Evolutionary conservation across 2,888 invertebrate genomes (phyloP).

Genomic region (Cancer borealis): DNA sequence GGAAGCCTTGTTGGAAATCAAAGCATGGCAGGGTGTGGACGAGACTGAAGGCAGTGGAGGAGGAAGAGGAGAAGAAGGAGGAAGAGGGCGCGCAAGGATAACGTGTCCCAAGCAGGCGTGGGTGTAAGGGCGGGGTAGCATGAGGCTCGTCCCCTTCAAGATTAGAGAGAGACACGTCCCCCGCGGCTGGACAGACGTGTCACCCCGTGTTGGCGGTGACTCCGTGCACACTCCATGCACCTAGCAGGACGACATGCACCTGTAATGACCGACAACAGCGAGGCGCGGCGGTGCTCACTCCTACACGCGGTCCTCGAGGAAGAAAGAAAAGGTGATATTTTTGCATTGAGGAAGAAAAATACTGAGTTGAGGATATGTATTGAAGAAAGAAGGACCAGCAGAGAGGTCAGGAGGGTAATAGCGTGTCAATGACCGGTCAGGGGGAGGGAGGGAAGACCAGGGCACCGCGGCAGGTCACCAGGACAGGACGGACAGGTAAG

Average conservation of each 20-base stretch:
- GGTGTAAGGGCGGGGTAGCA: neutral
- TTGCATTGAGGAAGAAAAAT: neutral
- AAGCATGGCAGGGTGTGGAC: no score
- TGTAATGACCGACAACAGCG: neutral
- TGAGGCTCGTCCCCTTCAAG: neutral
- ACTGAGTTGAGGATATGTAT: neutral
- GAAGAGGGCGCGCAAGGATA: neutral
- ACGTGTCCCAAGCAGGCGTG: neutral
- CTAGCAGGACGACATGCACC: neutral
- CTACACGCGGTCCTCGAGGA: neutral
- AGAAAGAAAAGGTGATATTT: neutral
- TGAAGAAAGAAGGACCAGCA: neutral
- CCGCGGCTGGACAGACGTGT: no score
- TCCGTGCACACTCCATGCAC: neutral
- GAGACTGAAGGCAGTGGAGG: no score
- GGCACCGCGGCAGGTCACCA: neutral
- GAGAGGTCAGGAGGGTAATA: neutral
- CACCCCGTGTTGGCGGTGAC: neutral
- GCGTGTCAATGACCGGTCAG: neutral
- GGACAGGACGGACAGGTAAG: neutral
- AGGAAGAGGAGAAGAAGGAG: neutral
- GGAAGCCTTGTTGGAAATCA: no score
- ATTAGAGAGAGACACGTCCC: neutral
- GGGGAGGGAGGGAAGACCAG: neutral
- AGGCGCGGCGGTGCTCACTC: neutral